A percentile compares a stretch with the other conserved stretches of the same genome.
phyloP scores from a whole-genome alignment of 2,888 invertebrate species.

The Isoperla grammatica region DNA sequence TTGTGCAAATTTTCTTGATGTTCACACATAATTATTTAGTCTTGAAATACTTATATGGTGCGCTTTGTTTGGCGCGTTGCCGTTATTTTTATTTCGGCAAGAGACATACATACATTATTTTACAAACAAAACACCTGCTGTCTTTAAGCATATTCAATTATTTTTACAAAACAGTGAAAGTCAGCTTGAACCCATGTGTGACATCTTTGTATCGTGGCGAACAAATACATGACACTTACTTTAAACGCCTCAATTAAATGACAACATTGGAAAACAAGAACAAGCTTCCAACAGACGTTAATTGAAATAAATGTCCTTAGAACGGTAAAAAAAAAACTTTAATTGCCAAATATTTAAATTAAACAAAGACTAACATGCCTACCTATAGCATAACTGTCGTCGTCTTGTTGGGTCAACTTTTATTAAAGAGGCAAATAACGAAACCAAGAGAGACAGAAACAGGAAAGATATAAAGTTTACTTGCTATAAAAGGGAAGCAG shows the following conservation, averaged over 20 bases:
- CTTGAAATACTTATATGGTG: too few species aligned
- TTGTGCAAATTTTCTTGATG: too few species aligned
- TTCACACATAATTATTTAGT: too few species aligned
- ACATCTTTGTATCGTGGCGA: constrained; percentile 12
- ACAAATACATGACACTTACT: neutral
- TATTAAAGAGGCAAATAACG: constrained; percentile 9
- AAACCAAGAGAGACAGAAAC: neutral
- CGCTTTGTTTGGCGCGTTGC: too few species aligned
- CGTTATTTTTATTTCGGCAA: too few species aligned
- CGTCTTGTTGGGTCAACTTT: neutral
- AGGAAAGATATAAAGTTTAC: too few species aligned
- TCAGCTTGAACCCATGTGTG: neutral
- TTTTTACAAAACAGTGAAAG: too few species aligned
- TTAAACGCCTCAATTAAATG: constrained; percentile 17
- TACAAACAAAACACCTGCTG: too few species aligned
- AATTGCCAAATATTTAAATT: constrained; percentile 11
- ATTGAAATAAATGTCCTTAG: constrained; percentile 12
- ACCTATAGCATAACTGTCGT: neutral
- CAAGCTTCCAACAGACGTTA: neutral
- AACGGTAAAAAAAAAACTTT: neutral
- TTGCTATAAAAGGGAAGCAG: too few species aligned
- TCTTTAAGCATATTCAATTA: too few species aligned
- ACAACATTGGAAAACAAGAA: constrained; percentile 5
- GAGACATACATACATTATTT: too few species aligned
- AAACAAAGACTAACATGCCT: constrained; percentile 6